Evolutionary conservation across 2,888 invertebrate genomes (phyloP).

Genomic region (Folsomia manolachei): DNA sequence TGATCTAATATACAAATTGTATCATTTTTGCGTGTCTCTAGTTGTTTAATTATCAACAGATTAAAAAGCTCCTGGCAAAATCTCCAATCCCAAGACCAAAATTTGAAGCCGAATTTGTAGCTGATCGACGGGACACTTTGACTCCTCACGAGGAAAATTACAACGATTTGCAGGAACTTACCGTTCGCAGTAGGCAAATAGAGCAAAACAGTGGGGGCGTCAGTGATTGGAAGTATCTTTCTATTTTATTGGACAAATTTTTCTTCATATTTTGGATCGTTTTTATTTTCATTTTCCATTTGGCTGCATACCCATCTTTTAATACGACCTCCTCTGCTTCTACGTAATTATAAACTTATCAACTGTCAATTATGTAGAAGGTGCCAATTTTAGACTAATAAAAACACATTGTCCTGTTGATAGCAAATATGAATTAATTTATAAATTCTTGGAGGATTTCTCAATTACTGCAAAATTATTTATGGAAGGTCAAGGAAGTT

Average conservation of each 20-base stretch:
- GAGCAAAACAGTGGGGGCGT: too few species aligned
- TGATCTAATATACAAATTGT: too few species aligned
- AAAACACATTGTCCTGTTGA: not conserved
- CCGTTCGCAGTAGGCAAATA: not conserved
- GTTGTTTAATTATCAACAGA: not conserved
- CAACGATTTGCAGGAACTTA: not conserved
- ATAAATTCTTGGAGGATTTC: too few species aligned
- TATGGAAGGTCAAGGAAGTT: too few species aligned
- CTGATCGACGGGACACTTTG: not conserved
- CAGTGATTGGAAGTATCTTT: not conserved
- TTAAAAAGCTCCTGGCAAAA: not conserved
- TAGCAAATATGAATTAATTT: not conserved
- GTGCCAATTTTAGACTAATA: too few species aligned
- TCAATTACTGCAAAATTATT: too few species aligned
- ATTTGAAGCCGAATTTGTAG: not conserved
- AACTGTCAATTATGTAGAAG: not conserved
- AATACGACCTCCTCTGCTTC: not conserved
- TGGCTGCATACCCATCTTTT: not conserved
- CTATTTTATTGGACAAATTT: not conserved
- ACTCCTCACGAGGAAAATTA: not conserved
- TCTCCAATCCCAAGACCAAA: not conserved
- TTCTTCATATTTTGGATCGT: slow-evolving; percentile 7
- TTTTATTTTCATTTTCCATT: slow-evolving; percentile 3
- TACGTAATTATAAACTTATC: not conserved
- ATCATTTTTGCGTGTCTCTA: not conserved